Percentiles rank a stretch among this genome's conserved stretches.
Conservation (phyloP, 2,113 vertebrate species). For the Vulpes ferrilata region DNA sequence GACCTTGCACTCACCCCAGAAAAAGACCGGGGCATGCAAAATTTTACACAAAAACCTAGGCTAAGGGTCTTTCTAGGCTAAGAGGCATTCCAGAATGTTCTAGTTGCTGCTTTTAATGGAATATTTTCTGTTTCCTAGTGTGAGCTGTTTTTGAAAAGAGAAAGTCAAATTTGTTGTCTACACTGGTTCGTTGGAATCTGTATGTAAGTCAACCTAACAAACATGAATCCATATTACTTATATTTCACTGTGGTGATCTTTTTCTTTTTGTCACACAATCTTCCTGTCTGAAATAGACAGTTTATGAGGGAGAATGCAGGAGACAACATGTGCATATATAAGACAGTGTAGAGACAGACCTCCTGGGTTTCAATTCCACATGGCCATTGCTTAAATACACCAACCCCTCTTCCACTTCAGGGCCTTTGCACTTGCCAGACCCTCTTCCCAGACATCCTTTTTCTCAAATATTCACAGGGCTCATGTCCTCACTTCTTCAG, state of each 20-base stretch:
- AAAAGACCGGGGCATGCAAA: slow-evolving; percentile 11
- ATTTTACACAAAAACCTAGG: slow-evolving; percentile 25
- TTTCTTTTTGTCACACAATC: slow-evolving; percentile 1
- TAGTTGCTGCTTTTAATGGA: background rate
- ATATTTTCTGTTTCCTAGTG: slow-evolving; percentile 29
- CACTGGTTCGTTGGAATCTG: background rate
- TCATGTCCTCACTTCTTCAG: background rate
- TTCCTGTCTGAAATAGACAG: slow-evolving; percentile 26
- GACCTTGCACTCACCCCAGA: background rate
- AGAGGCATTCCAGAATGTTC: background rate
- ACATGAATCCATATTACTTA: background rate
- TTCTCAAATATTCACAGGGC: background rate
- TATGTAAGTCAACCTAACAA: background rate
- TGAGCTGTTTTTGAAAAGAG: background rate
- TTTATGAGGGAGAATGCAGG: background rate
- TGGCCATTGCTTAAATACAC: background rate
- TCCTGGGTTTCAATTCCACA: background rate
- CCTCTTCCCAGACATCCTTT: background rate
- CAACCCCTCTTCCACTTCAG: background rate
- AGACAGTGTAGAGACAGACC: background rate
- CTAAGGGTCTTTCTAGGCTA: background rate
- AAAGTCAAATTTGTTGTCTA: background rate
- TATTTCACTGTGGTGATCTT: slow-evolving; percentile 14
- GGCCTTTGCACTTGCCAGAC: background rate
- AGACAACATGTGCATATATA: background rate